Evolutionary conservation across 2,888 invertebrate genomes (phyloP).

Genomic region (Cybosia mesomella): DNA sequence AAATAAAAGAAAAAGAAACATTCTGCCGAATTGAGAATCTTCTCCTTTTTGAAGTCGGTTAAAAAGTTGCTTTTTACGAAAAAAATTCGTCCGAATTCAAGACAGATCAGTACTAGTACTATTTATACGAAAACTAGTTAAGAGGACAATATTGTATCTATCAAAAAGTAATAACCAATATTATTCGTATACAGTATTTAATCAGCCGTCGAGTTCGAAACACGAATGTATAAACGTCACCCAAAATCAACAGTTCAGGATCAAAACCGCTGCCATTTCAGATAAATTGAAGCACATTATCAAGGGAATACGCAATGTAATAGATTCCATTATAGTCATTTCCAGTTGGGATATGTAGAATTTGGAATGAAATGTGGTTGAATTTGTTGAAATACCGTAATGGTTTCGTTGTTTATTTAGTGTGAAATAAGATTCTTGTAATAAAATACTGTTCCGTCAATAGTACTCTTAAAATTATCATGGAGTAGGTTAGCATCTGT

Average conservation of each 20-base stretch:
- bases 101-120: too few relatives aligned
- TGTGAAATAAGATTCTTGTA: background rate
- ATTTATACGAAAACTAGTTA: too few relatives aligned
- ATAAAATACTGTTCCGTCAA: background rate
- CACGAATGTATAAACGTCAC: constrained; percentile 31
- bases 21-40: too few relatives aligned
- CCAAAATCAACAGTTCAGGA: constrained; percentile 31
- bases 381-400: constrained; percentile 5
- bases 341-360: constrained; percentile 38
- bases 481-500: background rate
- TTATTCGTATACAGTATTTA: constrained; percentile 10
- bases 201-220: background rate
- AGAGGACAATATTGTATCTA: background rate
- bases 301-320: constrained; percentile 47
- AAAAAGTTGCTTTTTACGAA: too few relatives aligned
- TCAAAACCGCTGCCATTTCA: constrained; percentile 48
- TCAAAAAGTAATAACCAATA: background rate
- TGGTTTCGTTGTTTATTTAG: background rate
- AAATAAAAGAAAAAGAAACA: too few relatives aligned
- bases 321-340: constrained; percentile 43
- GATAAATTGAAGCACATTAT: constrained; percentile 55
- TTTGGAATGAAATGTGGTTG: constrained; percentile 25
- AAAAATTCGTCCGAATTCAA: too few relatives aligned
- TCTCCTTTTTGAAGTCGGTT: too few relatives aligned
- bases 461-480: background rate